Base-by-base conservation (phyloP, 2,888 invertebrate genomes). In the Eumerus sabulonum region DNA sequence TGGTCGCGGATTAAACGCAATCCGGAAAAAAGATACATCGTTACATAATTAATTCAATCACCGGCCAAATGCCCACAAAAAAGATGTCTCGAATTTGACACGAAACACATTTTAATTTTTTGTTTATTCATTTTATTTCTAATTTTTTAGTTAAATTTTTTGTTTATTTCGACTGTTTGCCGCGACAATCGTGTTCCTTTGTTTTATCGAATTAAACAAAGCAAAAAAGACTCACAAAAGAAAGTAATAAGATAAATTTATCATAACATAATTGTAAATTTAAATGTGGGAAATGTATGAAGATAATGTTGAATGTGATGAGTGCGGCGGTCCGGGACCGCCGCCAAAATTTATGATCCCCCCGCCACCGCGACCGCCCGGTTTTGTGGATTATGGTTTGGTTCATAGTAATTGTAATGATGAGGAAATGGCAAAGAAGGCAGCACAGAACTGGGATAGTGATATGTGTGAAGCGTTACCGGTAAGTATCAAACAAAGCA, bases 281-380 rank as follows among this genome's bases (percentile, higher is more conserved):
- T 86, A 86, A 86, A 89, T 89, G 89, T 89, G 88, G 88, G 87
- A 89, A 86, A 89, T 89, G 88, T 85, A 87, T 62, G 88, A 88
- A 66, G 86, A 88, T 77, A 85, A 86, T 84, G 85, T 88, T 82
- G 88, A 89, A 71, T 89, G 89, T 84, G 86, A 87, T 82, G 89
- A 88, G 81, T 89, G 89, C 83, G 87, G 87, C 53, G 87, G 86
- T 76, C 84, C 86, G 14, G 88, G 86, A 40, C 87, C 88, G 54
- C 89, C 89, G 67, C 89, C 89, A 76, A 87, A 88, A 85, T 89
- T 89, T 82, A 84, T 86, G 68, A 85, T 89, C 82, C 89, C 89
- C 54, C 89, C 89, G 51, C 89, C 89, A 11, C 89, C 89, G 0
- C 82, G 88, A 19, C 89, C 89, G 27, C 88, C 88, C 19, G 86